Base-by-base conservation (phyloP, 2,797 vertebrate species). In the Loriculus beryllinus region DNA sequence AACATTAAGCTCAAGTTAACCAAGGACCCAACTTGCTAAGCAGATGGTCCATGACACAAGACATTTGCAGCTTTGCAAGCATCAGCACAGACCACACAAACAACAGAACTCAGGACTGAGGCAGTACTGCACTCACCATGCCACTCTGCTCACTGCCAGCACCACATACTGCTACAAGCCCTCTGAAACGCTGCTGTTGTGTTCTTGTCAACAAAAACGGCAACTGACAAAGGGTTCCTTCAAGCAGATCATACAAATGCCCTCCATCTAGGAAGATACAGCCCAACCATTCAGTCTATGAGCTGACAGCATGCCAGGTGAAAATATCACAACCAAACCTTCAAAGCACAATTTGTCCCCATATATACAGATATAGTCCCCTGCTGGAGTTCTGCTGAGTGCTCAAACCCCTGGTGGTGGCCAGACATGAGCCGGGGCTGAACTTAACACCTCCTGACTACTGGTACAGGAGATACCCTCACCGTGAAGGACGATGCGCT, bases 371-470 rank as follows among this genome's bases (percentile, higher is more conserved):
- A 47, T 22, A 63, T 8, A 14, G 77, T 4, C 7, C 28, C 40
- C 17, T 63, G 14, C 6, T 70, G 56, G 12, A 72, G n/a, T 10
- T 10, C 14, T 16, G 10, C 13, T 21, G 12, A 0, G 0, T 18
- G 23, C 22, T 56, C n/a, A 71, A 82, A 17, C 11, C 11, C 13
- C 7, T 42, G 31, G 31, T 2, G 7, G 37, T 29, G 23, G 22
- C 9, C 52, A 49, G 20, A 31, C 1, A 0, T 57, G 33, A 59
- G 20, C 7, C 9, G 1, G 23, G 19, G 23, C 9, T 21, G n/a
- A 45, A 43, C 39, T 63, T 45, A 57, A 5, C 35, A 52, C 42
- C 37, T 83, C 51, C 52, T 16, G 12, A 56, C 13, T 65, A 22
- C 12, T 70, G 7, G 19, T n/a, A 60, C 37, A 76, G 22, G 16